Evolutionary conservation across 35 echinoderm and acorn worm genomes (phyloP).

Genomic region (Apostichopus parvimensis): DNA sequence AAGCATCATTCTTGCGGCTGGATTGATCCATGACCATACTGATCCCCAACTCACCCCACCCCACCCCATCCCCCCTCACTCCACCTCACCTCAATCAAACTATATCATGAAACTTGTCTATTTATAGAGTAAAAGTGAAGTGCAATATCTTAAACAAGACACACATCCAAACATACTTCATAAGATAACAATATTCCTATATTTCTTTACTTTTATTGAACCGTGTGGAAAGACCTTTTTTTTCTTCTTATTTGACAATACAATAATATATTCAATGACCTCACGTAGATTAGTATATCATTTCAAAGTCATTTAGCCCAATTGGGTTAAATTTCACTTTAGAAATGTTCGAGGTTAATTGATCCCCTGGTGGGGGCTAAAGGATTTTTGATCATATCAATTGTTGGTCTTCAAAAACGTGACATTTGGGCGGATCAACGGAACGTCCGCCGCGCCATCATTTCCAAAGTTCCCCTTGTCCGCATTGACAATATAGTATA

Average conservation of each 20-base stretch:
- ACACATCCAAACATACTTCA: too few species aligned
- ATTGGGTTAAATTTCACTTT: slow-evolving; percentile 24
- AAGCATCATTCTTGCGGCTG: too few species aligned
- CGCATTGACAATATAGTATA: neutral
- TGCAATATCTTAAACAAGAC: too few species aligned
- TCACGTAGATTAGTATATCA: slow-evolving; percentile 4
- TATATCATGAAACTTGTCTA: too few species aligned
- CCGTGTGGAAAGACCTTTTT: too few species aligned
- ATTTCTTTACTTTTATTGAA: too few species aligned
- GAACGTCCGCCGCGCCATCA: neutral
- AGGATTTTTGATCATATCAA: slow-evolving; percentile 30
- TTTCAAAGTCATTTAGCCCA: slow-evolving; percentile 35
- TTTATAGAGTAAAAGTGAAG: too few species aligned
- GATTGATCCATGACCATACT: too few species aligned
- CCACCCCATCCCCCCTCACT: too few species aligned
- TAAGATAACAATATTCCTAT: too few species aligned
- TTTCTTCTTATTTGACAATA: neutral
- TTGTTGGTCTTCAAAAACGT: slow-evolving; percentile 25
- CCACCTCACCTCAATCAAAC: too few species aligned
- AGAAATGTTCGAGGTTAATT: slow-evolving; percentile 6
- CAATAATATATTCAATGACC: neutral
- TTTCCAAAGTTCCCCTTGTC: neutral
- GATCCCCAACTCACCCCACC: too few species aligned
- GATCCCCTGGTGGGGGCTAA: slow-evolving; percentile 32
- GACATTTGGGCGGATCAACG: slow-evolving; percentile 32